A percentile compares a stretch with the other conserved stretches of the same genome.
Evolutionary conservation across 2,113 vertebrate species (phyloP).

Genomic region (Crotalus helleri): DNA sequence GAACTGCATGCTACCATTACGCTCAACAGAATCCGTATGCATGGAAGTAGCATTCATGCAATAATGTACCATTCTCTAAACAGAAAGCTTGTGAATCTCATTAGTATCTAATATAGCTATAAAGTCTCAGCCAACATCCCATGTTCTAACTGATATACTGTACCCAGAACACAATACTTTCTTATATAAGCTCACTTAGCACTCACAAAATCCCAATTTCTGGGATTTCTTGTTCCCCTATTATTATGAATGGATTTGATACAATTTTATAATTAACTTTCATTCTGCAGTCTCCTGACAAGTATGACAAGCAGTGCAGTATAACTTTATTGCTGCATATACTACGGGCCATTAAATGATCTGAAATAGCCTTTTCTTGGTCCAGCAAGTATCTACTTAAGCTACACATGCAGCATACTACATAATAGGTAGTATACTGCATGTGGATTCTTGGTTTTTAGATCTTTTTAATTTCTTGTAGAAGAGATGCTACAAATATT

Average conservation of each 20-base stretch:
- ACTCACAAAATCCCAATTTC: background rate
- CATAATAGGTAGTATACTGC: background rate
- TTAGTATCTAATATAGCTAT: background rate
- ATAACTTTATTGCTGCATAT: slow-evolving; percentile 48
- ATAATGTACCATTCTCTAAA: background rate
- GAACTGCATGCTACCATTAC: background rate
- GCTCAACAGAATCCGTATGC: background rate
- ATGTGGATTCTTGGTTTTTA: slow-evolving; percentile 27
- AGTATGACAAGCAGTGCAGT: slow-evolving; percentile 23
- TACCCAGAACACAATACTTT: slow-evolving; percentile 7
- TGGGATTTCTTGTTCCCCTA: background rate
- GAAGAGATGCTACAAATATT: background rate
- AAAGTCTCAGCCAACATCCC: background rate
- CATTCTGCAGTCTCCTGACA: slow-evolving; percentile 39
- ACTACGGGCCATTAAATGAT: slow-evolving; percentile 36
- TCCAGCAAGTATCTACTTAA: slow-evolving; percentile 21
- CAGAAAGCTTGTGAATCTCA: background rate
- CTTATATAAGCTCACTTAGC: background rate
- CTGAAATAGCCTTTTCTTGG: slow-evolving; percentile 34
- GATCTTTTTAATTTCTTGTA: background rate
- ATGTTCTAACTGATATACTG: background rate
- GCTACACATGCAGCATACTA: background rate
- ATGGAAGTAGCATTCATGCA: slow-evolving; percentile 1
- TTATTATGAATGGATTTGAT: slow-evolving; percentile 24
- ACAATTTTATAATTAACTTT: slow-evolving; percentile 33